A percentile compares a stretch with the other conserved stretches of the same genome.
These are phyloP conservation scores for Pholis gunnellus DNA, from an alignment of 2,113 vertebrate species.

Conservation along the genomic window DNA sequence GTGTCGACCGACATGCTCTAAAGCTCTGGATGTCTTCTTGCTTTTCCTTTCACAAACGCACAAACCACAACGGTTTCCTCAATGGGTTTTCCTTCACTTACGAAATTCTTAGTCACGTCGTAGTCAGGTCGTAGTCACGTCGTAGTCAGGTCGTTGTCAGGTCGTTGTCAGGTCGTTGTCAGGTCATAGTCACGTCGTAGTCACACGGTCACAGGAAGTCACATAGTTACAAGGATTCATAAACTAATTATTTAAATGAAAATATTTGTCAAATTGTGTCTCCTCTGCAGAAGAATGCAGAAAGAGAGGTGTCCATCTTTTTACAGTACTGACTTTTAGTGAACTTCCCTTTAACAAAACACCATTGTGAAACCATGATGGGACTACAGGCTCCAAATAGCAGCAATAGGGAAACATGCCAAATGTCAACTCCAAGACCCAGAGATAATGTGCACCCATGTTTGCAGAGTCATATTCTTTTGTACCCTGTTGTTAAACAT, in stretches of 20 bases:
- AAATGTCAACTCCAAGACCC: not conserved
- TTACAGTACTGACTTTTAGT: too few relatives aligned
- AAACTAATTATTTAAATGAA: not conserved
- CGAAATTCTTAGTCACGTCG: not conserved
- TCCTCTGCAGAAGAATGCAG: not conserved
- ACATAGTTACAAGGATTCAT: not conserved
- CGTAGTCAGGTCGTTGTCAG: too few relatives aligned
- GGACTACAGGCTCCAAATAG: not conserved
- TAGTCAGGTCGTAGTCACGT: too few relatives aligned
- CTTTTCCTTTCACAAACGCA: not conserved
- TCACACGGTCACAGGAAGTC: too few relatives aligned
- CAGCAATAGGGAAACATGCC: not conserved
- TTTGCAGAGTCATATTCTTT: too few relatives aligned
- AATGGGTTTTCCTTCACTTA: not conserved
- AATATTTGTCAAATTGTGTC: not conserved
- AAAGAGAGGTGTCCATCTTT: too few relatives aligned
- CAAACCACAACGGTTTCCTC: not conserved
- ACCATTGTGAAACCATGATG: not conserved
- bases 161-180: too few relatives aligned
- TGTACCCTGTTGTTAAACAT: not conserved
- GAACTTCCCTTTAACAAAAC: not conserved
- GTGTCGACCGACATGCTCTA: too few relatives aligned
- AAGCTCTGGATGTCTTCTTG: not conserved
- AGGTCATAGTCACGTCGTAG: not conserved
- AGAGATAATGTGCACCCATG: not conserved